Conservation (phyloP, 2,113 vertebrate species). For the Pagrus major region DNA sequence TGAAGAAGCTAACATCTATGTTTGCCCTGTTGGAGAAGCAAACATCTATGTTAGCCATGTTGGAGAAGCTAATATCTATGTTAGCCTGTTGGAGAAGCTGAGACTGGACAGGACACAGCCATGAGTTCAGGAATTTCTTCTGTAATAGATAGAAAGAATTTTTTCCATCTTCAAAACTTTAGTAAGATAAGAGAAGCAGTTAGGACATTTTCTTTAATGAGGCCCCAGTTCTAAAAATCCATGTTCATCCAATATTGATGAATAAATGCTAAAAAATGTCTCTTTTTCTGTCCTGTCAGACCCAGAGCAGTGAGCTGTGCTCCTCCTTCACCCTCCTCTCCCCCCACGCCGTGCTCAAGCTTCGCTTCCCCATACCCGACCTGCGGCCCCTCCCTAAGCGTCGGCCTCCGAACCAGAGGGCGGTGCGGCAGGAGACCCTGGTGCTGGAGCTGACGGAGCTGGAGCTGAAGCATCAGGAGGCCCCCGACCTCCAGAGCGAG, state of each 20-base stretch:
- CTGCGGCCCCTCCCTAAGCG: conserved; percentile 83
- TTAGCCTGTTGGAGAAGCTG: too few species aligned
- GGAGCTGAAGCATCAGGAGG: conserved; percentile 86
- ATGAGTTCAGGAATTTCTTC: too few species aligned
- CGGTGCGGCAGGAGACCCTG: conserved; percentile 86
- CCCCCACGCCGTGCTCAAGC: conserved; percentile 84
- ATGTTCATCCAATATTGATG: neutral
- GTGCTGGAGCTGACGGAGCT: conserved; percentile 86
- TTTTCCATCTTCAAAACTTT: too few species aligned
- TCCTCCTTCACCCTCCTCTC: conserved; percentile 85
- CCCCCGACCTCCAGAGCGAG: conserved; percentile 76
- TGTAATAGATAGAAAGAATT: too few species aligned
- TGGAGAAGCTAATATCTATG: too few species aligned
- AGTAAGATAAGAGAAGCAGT: too few species aligned
- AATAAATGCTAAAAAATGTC: neutral
- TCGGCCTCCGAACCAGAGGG: conserved; percentile 81
- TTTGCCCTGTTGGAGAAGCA: too few species aligned
- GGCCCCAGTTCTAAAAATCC: conserved; percentile 11
- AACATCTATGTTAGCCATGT: too few species aligned
- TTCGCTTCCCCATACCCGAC: conserved; percentile 92
- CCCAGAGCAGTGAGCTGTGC: conserved; percentile 73
- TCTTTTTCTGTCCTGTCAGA: conserved; percentile 37
- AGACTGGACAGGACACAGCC: too few species aligned
- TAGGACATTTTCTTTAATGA: too few species aligned
- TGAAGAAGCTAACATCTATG: too few species aligned